Percentiles rank a stretch among this genome's conserved stretches.
Evolutionary conservation across 2,888 invertebrate genomes (phyloP).

Genomic region (Calameuta idolon): DNA sequence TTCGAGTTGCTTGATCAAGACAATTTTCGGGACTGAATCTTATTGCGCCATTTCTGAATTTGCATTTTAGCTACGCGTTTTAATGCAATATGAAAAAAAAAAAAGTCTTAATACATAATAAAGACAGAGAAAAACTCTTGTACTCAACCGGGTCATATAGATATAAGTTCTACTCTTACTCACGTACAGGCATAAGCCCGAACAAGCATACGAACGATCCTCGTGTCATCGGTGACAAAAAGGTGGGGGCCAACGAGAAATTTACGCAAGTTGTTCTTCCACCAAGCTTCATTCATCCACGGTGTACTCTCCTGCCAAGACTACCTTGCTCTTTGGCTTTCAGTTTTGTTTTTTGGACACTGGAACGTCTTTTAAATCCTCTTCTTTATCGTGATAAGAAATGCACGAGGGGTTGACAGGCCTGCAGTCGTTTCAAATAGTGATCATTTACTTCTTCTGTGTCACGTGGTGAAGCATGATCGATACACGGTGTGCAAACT

Average conservation of each 20-base stretch:
- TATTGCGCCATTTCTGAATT: neutral
- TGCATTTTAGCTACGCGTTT: neutral
- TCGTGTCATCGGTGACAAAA: slow-evolving; percentile 21
- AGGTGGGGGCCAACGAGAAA: slow-evolving; percentile 44
- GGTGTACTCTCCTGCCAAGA: slow-evolving; percentile 31
- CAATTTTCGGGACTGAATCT: too few species aligned
- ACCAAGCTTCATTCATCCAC: slow-evolving; percentile 46
- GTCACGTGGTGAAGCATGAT: neutral
- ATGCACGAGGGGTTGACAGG: neutral
- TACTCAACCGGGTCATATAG: neutral
- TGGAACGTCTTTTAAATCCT: neutral
- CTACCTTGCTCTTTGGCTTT: neutral
- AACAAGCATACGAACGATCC: slow-evolving; percentile 36
- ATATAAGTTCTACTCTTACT: slow-evolving; percentile 35
- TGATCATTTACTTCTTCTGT: neutral
- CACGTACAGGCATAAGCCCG: slow-evolving; percentile 35
- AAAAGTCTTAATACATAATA: neutral
- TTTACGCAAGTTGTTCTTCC: slow-evolving; percentile 30
- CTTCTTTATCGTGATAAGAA: neutral
- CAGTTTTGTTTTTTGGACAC: neutral
- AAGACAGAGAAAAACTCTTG: neutral
- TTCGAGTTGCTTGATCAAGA: neutral
- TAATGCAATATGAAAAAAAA: neutral
- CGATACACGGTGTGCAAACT: neutral
- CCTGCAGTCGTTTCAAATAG: neutral